phyloP scores from a whole-genome alignment of 2,797 vertebrate genomes.

The Bucorvus abyssinicus region DNA sequence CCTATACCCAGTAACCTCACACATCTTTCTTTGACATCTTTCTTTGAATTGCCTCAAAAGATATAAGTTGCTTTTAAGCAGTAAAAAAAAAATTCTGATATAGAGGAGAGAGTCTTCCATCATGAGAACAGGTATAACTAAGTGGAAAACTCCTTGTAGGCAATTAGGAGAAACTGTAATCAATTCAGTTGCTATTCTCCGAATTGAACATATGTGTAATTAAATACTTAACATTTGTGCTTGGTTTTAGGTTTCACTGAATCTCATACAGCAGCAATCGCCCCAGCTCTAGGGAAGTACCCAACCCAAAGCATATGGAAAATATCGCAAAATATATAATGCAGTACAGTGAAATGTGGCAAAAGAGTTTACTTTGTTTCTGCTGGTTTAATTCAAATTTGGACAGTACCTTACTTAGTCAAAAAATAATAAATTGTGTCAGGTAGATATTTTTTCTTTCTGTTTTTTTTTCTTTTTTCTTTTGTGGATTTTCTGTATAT shows the following conservation, averaged over 20 bases:
- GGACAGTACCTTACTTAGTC: background rate
- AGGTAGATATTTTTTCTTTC: background rate
- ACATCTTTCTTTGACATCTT: background rate
- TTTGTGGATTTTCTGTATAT: conserved; percentile 10
- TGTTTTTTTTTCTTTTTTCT: background rate
- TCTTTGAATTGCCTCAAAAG: background rate
- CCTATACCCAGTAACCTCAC: background rate
- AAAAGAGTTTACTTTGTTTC: background rate
- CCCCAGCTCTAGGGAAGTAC: background rate
- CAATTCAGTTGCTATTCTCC: background rate
- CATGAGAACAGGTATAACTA: background rate
- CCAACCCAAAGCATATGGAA: background rate
- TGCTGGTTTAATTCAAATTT: background rate
- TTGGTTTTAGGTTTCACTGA: background rate
- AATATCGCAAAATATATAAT: background rate
- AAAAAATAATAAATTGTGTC: background rate
- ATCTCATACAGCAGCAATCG: background rate
- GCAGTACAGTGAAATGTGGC: background rate
- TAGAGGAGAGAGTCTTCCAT: background rate
- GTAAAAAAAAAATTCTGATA: background rate
- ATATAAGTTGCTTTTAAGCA: background rate
- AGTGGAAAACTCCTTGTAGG: background rate
- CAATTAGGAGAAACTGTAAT: background rate
- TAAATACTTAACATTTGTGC: background rate
- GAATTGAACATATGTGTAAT: background rate